Conservation (phyloP, 2,797 vertebrate species). For the Enteromius unitaeniatus region DNA sequence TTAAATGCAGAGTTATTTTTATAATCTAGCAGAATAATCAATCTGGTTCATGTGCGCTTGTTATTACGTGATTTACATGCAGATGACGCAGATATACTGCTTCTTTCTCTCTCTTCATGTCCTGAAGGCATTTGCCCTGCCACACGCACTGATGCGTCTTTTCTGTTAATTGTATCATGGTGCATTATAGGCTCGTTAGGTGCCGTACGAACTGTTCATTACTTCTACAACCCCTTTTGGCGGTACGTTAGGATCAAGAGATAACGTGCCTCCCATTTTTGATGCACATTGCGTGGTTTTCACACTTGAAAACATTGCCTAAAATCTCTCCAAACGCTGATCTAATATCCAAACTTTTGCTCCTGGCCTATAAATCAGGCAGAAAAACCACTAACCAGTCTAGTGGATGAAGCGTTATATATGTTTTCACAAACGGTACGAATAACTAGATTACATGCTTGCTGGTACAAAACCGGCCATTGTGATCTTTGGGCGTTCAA, state of each 20-base stretch:
- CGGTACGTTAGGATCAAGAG: conserved; percentile 25
- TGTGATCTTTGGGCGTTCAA: not conserved
- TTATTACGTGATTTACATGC: conserved; percentile 48
- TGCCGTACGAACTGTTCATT: conserved; percentile 70
- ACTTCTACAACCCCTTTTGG: conserved; percentile 46
- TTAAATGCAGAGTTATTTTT: conserved; percentile 53
- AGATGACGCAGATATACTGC: conserved; percentile 23
- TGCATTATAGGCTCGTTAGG: conserved; percentile 76
- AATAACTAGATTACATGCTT: not conserved
- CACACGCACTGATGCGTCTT: conserved; percentile 57
- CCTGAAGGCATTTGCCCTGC: conserved; percentile 20
- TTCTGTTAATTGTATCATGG: conserved; percentile 65
- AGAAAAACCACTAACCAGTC: not conserved
- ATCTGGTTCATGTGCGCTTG: conserved; percentile 66
- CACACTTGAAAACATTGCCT: not conserved
- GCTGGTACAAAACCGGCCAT: not conserved
- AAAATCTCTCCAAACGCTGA: conserved; percentile 1
- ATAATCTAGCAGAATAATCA: conserved; percentile 68
- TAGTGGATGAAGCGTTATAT: not conserved
- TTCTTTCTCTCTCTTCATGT: conserved; percentile 14
- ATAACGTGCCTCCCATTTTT: conserved; percentile 27
- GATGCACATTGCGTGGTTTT: conserved; percentile 24
- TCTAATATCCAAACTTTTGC: conserved; percentile 14
- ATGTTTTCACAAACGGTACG: not conserved
- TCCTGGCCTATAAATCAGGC: not conserved